Conservation (phyloP, 2,797 vertebrate species). For the Huso huso region DNA sequence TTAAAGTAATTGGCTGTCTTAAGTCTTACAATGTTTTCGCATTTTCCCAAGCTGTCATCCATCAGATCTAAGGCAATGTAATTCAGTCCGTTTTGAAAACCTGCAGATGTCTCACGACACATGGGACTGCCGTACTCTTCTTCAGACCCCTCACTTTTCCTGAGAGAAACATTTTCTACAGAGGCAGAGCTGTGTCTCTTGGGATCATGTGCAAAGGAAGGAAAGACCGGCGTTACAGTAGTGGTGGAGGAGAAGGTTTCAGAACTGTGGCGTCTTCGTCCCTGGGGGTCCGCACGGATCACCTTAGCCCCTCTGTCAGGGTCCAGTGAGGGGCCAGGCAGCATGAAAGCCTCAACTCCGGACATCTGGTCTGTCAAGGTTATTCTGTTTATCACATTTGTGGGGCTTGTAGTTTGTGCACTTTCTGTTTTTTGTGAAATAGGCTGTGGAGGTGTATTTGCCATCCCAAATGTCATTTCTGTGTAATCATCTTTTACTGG, state of each 20-base stretch:
- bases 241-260: constrained; percentile 97
- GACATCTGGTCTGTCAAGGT: constrained; percentile 66
- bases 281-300: constrained; percentile 88
- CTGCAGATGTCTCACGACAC: constrained; percentile 88
- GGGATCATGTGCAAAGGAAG: constrained; percentile 88
- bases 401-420: constrained; percentile 62
- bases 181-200: constrained; percentile 91
- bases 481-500: constrained; percentile 75
- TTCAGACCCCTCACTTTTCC: constrained; percentile 60
- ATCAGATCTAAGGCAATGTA: constrained; percentile 92
- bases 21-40: constrained; percentile 60
- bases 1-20: constrained; percentile 65
- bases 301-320: constrained; percentile 89
- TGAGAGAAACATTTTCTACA: constrained; percentile 87
- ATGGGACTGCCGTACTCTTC: constrained; percentile 76
- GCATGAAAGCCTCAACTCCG: constrained; percentile 71
- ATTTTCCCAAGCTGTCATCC: constrained; percentile 68
- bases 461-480: constrained; percentile 79
- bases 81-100: constrained; percentile 96
- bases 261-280: constrained; percentile 89
- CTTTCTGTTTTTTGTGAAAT: constrained; percentile 54
- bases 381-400: constrained; percentile 71
- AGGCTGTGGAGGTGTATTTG: constrained; percentile 56
- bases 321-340: constrained; percentile 66
- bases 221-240: constrained; percentile 90